Evolutionary conservation across 2,888 invertebrate genomes (phyloP), one percentile per base, ranked within the genome.

Genomic region (Tridacna crocea): DNA sequence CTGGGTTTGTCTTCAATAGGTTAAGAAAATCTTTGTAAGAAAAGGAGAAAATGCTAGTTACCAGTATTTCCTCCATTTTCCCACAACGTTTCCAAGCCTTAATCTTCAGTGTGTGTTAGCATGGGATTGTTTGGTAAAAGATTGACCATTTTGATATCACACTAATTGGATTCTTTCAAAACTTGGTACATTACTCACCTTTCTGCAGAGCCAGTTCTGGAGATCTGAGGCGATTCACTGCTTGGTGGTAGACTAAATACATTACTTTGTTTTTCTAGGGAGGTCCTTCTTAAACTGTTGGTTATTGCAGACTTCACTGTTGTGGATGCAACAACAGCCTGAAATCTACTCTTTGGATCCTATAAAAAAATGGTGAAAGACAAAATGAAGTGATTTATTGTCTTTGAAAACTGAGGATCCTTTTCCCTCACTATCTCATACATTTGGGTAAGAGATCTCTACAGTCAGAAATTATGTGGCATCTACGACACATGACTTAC

Each of bases 311-410:
- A 89, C 65, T 91, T 91, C 66, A 92, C 84, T 8, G 91, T 84
- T 0, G 91, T 88, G 19, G 88, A 90, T 51, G 92, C 91, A 63
- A 92, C 89, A n/a, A 88, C 89, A 26, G 89, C 88, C 83, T 92
- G 92, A 78, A 93, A 92, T 72, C 91, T 83, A 60, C 88, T 87
- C 76, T 88, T 88, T 26, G 92, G 88, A 87, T 92, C 92, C 93
- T 93, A 88, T 51, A 19, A 10, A 55, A 55, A 55, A 55, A 55
- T 51, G 19, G 15, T 19, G 10, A 15, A 6, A 55, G 3, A 55
- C 10, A 55, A 1, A 15, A 10, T 11, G 10, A 55, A 10, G 10
- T 55, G 55, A 55, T 55, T 55, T 55, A 6, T 10, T 55, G 3
- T 55, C 36, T 8, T 36, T 36, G n/a, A n/a, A n/a, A n/a, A 36